Base-by-base conservation (phyloP, 2,888 invertebrate genomes). In the Diachrysia chrysitis region DNA sequence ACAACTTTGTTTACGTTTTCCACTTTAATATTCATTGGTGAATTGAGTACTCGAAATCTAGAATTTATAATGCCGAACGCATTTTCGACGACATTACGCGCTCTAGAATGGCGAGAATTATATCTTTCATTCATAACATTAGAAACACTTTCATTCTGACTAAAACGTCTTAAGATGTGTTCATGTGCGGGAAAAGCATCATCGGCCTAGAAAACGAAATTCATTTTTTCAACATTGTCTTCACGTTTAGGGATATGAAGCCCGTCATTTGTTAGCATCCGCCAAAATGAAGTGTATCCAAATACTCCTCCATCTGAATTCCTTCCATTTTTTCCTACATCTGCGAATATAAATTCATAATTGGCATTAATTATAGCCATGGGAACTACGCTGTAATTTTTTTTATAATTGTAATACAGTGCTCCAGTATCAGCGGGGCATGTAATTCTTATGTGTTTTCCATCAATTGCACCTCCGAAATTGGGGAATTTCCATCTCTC, bases 391-490 rank as follows among this genome's bases (percentile, higher is more conserved):
- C 25, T 25, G 25, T 25, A 25, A 25, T 4, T 4, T 4, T 4
- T 4, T 4, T 25, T 25, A 25, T 25, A 25, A 25, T 25, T 25
- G 25, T 25, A 25, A 25, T 25, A 25, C 25, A 25, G 25, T 25
- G 25, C 25, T 25, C 25, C 25, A 25, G 25, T 25, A 25, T 25
- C 25, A 25, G 25, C 25, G 25, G 25, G 25, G 25, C 25, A 25
- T 25, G 25, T 25, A 25, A 25, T 25, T 25, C 62, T 61, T 21
- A 70, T 63, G 51, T 72, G 75, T 64, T 68, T 73, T 23, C 65
- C 58, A 46, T 73, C 76, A 56, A 78, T 51, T 12, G 75, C 73
- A 14, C 75, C 75, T 59, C 73, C 57, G 58, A 78, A 79, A 59
- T 80, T 53, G 53, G 60, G 51, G 35, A 77, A 25, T 25, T 25